Percentiles rank a stretch among this genome's conserved stretches.
Conservation (phyloP, 2,113 vertebrate genomes). For the Halichoerus grypus region DNA sequence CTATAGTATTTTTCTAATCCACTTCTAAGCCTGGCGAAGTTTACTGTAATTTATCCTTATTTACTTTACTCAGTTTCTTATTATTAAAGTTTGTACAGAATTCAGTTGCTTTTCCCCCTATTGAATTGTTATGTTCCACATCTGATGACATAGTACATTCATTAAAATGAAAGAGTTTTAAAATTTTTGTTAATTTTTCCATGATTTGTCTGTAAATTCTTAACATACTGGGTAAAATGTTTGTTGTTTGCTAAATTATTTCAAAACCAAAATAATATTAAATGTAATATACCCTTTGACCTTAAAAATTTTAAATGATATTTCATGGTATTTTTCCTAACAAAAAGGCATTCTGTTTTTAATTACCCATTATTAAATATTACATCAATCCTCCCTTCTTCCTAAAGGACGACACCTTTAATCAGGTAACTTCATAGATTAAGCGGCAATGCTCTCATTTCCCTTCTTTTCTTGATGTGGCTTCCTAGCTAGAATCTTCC, state of each 20-base stretch:
- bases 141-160: not conserved
- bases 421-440: not conserved
- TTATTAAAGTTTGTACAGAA: not conserved
- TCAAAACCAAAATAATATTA: not conserved
- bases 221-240: not conserved
- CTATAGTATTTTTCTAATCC: not conserved
- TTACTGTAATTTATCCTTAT: not conserved
- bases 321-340: not conserved
- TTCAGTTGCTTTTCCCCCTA: not conserved
- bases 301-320: not conserved
- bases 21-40: not conserved
- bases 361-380: not conserved
- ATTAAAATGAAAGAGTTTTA: not conserved
- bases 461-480: constrained; percentile 34
- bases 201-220: not conserved
- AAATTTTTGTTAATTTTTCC: not conserved
- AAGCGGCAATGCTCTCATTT: constrained; percentile 47
- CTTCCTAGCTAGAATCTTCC: constrained; percentile 59
- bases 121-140: not conserved
- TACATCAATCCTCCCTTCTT: not conserved
- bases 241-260: not conserved
- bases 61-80: not conserved
- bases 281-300: not conserved
- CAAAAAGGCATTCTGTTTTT: not conserved
- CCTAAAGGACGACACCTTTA: not conserved